Conservation (phyloP, 2,888 invertebrate species). For the Troglohyphantes excavatus region DNA sequence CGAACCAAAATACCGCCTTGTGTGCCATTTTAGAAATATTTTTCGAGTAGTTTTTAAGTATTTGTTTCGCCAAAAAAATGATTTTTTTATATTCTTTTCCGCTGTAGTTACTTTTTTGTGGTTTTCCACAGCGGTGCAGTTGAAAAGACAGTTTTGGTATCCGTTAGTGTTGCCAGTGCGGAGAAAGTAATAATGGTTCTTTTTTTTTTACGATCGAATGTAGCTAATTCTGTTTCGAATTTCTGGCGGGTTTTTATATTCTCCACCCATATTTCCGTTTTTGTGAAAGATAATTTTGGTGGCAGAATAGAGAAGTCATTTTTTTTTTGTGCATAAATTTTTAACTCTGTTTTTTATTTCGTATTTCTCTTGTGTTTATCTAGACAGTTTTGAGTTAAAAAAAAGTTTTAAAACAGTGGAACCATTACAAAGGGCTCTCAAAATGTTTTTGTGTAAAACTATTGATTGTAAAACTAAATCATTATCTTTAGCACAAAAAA, state of each 20-base stretch:
- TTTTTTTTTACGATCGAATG: conserved; percentile 9
- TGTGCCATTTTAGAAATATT: conserved; percentile 57
- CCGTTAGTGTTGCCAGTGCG: conserved; percentile 5
- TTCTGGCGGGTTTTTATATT: not conserved
- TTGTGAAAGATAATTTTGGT: not conserved
- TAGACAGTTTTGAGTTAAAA: no score
- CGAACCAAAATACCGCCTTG: conserved; percentile 56
- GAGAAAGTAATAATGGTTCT: conserved; percentile 53
- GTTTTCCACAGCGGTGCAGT: conserved; percentile 17
- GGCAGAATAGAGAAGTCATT: not conserved
- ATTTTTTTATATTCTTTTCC: conserved; percentile 18
- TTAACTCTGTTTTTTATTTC: not conserved
- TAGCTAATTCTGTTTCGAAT: conserved; percentile 21
- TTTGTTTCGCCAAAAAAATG: conserved; percentile 57
- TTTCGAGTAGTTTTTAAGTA: conserved; percentile 35
- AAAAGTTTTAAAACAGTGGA: no score
- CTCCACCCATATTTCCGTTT: conserved; percentile 24
- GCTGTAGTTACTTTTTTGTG: not conserved
- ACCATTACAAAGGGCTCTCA: no score
- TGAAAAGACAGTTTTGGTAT: conserved; percentile 32
- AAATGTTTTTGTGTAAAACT: no score
- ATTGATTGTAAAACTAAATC: no score
- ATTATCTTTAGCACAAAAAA: not conserved
- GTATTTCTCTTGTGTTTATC: no score
- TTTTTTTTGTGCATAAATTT: not conserved